Conservation (phyloP, 1,140 invertebrate species). For the Lucilia cuprina region DNA sequence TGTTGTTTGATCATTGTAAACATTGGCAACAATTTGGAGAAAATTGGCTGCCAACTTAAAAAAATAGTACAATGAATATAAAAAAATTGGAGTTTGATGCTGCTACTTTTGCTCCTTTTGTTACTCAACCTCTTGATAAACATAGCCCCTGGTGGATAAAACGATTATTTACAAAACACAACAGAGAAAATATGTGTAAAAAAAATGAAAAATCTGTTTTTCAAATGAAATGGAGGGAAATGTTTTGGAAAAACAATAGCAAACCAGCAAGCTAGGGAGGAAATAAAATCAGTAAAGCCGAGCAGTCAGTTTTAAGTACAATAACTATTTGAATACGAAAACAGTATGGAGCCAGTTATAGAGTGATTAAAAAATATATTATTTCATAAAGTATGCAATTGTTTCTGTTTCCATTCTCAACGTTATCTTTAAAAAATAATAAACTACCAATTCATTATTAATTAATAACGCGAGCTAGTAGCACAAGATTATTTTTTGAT, state of each 20-base stretch:
- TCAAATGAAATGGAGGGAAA: background rate
- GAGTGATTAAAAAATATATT: background rate
- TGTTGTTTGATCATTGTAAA: background rate
- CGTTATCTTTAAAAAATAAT: no score
- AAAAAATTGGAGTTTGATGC: background rate
- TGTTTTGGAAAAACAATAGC: background rate
- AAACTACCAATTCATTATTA: no score
- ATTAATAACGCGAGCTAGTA: no score
- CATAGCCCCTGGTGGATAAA: background rate
- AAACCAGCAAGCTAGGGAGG: background rate
- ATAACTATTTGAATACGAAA: background rate
- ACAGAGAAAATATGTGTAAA: background rate
- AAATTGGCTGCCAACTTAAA: slow-evolving; percentile 15
- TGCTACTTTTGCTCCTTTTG: background rate
- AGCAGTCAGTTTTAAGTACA: background rate
- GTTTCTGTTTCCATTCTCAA: background rate
- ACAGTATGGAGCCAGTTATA: background rate
- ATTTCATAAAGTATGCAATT: background rate
- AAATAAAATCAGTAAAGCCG: background rate
- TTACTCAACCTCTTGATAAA: background rate
- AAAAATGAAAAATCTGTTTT: background rate
- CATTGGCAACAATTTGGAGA: slow-evolving; percentile 7
- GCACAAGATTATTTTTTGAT: no score
- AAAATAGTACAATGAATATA: background rate
- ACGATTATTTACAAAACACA: slow-evolving; percentile 7